Evolutionary conservation across 2,113 vertebrate genomes (phyloP).

Genomic region (Rhinoptilus africanus): DNA sequence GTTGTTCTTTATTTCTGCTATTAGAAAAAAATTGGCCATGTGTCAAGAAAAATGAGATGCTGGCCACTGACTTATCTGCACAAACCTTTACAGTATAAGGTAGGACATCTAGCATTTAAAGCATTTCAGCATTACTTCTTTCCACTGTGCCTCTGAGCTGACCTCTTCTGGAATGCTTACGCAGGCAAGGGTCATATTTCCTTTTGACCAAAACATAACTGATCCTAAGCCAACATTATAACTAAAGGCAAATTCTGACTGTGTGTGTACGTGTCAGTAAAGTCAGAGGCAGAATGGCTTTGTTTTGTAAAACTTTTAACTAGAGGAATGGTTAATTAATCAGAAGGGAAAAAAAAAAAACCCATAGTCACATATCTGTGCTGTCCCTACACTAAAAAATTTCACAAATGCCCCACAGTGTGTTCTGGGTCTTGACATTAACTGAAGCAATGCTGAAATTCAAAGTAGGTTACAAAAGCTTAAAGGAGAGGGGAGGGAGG

Average conservation of each 20-base stretch:
- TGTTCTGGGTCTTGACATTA: background rate
- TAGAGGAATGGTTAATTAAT: background rate
- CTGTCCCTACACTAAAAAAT: background rate
- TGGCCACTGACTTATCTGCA: background rate
- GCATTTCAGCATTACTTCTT: background rate
- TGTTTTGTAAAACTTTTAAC: background rate
- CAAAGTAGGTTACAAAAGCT: background rate
- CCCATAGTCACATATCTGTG: background rate
- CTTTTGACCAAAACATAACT: constrained; percentile 31
- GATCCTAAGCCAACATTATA: background rate
- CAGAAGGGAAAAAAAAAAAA: no score
- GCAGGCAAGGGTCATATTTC: constrained; percentile 13
- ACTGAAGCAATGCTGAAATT: background rate
- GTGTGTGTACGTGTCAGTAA: rapidly evolving
- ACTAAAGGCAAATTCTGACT: background rate
- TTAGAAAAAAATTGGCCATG: background rate
- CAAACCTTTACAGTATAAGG: background rate
- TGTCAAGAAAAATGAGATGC: background rate
- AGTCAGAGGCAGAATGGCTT: background rate
- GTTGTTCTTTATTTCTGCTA: background rate
- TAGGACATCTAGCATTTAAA: background rate
- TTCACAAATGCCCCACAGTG: background rate
- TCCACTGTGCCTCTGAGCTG: background rate
- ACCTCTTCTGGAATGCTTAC: constrained; percentile 36
- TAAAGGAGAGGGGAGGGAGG: background rate